Base-by-base conservation (phyloP, 2,797 vertebrate genomes). In the Delichon dasypus region DNA sequence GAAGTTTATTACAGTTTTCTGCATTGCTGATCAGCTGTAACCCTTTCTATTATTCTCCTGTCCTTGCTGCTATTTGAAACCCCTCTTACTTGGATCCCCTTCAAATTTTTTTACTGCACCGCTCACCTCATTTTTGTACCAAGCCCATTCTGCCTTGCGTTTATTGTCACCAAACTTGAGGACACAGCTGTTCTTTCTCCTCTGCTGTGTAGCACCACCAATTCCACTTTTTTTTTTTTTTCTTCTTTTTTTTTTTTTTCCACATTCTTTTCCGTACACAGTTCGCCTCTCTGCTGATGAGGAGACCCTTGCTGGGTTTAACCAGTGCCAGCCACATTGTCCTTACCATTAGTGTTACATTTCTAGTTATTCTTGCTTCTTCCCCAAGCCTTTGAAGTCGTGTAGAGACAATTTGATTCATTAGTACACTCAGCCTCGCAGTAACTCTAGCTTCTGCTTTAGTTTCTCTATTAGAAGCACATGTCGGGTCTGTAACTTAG, bases 291-390 rank as follows among this genome's bases (percentile, higher is more conserved):
- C 34, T 78, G n/a, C 22, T 50, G 64, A 76, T 45, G 34, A 76
- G 73, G 55, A 67, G 74, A 82, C 48, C 48, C 71, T 89, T 26
- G 21, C 67, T 7, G 23, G 70, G n/a, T 87, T 94, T 74, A 79
- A 65, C 62, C 79, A 74, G 54, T 30, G 89, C 82, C 82, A 76
- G 73, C 55, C 75, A 70, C 12, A 21, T 79, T 93, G 77, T 90
- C 75, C 53, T 88, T 82, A n/a, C 64, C 64, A 87, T 95, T 95
- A 96, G 88, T 67, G 74, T 81, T 88, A 96, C 86, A 93, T 95
- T 96, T 96, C 93, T 79, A 90, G 94, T 96, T 96, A 95, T 96
- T 96, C 80, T 93, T 96, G 80, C 93, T 73, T 57, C 88, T 95
- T 71, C 42, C 67, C 90, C 44, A 73, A 93, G 83, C 74, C 95